phyloP scores from a whole-genome alignment of 2,888 invertebrate species.

The Philaethria dido region DNA sequence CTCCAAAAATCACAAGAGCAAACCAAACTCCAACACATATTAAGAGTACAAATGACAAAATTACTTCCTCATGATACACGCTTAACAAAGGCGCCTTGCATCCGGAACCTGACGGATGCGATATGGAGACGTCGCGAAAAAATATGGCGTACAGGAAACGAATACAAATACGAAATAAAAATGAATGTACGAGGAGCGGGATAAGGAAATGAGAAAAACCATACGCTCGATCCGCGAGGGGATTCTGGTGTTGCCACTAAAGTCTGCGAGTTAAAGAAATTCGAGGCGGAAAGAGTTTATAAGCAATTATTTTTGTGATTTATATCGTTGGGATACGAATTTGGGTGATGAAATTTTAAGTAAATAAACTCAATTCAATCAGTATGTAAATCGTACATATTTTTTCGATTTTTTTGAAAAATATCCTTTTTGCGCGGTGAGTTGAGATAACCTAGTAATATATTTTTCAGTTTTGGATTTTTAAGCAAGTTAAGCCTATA shows the following conservation, averaged over 20 bases:
- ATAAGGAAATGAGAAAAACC: conserved; percentile 52
- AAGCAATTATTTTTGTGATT: conserved; percentile 42
- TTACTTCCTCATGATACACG: conserved; percentile 43
- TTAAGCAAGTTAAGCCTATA: too few species aligned
- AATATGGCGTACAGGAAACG: conserved; percentile 77
- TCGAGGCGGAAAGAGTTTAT: conserved; percentile 37
- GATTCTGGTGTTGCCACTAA: conserved; percentile 36
- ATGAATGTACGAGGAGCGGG: conserved; percentile 71
- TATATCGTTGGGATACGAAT: conserved; percentile 34
- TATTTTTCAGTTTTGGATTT: too few species aligned
- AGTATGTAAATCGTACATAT: neutral
- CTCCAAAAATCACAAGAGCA: conserved; percentile 6
- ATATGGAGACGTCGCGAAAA: conserved; percentile 70
- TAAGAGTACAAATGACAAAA: conserved; percentile 44
- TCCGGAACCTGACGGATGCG: conserved; percentile 45
- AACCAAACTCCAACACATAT: conserved; percentile 35
- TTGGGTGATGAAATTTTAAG: conserved; percentile 11
- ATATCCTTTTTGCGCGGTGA: neutral
- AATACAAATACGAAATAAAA: conserved; percentile 80
- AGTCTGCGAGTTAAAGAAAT: conserved; percentile 44
- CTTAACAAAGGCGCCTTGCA: conserved; percentile 42
- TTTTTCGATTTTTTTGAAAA: neutral
- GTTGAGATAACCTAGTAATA: too few species aligned
- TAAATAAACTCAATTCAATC: conserved; percentile 2
- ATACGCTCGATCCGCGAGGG: conserved; percentile 45